These are phyloP conservation scores for Popillia japonica DNA, from an alignment of 1,140 invertebrate genomes.

Conservation along the genomic window DNA sequence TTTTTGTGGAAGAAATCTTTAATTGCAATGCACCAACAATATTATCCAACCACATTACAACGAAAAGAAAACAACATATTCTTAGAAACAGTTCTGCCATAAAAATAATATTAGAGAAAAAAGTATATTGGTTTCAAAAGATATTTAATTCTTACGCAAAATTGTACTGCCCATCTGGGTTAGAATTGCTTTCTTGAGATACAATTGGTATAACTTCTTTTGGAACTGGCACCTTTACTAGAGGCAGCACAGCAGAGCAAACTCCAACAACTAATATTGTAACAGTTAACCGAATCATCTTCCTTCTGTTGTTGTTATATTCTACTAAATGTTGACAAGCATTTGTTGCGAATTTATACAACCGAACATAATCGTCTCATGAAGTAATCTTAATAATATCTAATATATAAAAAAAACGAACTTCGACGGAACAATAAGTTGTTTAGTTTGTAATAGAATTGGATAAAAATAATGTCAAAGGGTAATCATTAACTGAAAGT, in stretches of 20 bases:
- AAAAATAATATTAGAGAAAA: too few species aligned
- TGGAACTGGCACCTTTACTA: not conserved
- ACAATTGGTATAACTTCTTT: conserved; percentile 61
- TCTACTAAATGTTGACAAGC: not conserved
- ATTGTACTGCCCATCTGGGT: conserved; percentile 65
- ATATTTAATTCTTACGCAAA: conserved; percentile 46
- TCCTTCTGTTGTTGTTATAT: not conserved
- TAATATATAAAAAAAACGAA: not conserved
- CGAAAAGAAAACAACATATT: too few species aligned
- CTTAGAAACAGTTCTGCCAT: too few species aligned
- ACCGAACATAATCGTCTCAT: not conserved
- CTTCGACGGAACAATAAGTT: not conserved
- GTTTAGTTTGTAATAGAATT: not conserved
- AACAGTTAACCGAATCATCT: not conserved
- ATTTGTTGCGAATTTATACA: not conserved
- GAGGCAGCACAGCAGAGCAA: not conserved
- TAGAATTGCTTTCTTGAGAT: conserved; percentile 62
- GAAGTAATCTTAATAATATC: not conserved
- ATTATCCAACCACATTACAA: too few species aligned
- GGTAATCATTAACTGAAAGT: not conserved
- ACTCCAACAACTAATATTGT: not conserved
- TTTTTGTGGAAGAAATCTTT: too few species aligned
- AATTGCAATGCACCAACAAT: too few species aligned
- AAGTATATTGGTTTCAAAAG: not conserved
- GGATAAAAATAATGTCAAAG: conserved; percentile 21